phyloP scores from a whole-genome alignment of 1,140 invertebrate species.

The Lucilia sericata region DNA sequence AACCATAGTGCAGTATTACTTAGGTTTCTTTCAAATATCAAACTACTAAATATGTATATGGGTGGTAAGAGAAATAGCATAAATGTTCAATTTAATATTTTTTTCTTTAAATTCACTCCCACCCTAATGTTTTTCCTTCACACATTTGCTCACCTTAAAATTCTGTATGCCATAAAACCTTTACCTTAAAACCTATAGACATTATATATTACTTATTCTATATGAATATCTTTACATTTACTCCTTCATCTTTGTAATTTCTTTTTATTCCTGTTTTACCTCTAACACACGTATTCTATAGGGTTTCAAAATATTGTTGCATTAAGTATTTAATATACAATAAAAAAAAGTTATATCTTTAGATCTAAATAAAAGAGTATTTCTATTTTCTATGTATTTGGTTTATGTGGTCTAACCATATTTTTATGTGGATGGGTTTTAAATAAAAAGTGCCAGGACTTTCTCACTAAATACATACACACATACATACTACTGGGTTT shows the following conservation, averaged over 20 bases:
- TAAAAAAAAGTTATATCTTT: not conserved
- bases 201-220: not conserved
- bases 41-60: too few species aligned
- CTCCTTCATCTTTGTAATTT: too few species aligned
- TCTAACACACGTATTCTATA: too few species aligned
- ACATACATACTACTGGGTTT: too few species aligned
- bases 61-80: too few species aligned
- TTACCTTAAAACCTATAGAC: not conserved
- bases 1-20: too few species aligned
- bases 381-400: constrained; percentile 28
- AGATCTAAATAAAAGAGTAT: not conserved
- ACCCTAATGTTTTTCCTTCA: not conserved
- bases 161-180: not conserved
- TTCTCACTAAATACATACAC: too few species aligned
- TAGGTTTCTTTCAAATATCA: too few species aligned
- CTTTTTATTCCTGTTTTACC: too few species aligned
- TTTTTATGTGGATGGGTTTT: constrained; percentile 28
- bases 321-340: not conserved
- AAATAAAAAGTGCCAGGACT: not conserved
- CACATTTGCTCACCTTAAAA: not conserved
- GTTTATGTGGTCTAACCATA: not conserved
- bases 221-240: too few species aligned
- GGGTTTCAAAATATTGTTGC: not conserved
- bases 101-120: not conserved
- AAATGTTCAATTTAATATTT: too few species aligned